Evolutionary conservation across 2,888 invertebrate genomes (phyloP).

Genomic region (Stenolophus ochropezus): DNA sequence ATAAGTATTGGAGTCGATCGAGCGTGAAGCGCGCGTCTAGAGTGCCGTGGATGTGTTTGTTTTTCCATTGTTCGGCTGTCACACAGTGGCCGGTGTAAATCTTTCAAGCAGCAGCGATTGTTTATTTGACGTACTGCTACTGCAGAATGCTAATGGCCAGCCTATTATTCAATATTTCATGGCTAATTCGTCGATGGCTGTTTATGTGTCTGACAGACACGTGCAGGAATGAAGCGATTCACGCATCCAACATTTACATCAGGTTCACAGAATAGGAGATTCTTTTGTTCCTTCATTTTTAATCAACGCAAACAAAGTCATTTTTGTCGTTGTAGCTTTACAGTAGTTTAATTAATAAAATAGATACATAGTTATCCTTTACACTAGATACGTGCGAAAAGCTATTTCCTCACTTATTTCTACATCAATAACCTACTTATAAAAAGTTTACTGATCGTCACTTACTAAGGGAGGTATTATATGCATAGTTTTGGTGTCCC

Average conservation of each 20-base stretch:
- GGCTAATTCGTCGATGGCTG: conserved; percentile 41
- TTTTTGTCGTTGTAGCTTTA: too few species aligned
- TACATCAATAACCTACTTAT: too few species aligned
- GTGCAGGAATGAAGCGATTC: conserved; percentile 33
- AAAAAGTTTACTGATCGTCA: too few species aligned
- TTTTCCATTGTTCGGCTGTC: conserved; percentile 56
- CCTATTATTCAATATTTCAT: conserved; percentile 50
- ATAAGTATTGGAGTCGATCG: conserved; percentile 54
- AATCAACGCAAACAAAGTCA: too few species aligned
- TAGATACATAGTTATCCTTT: too few species aligned
- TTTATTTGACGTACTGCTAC: conserved; percentile 55
- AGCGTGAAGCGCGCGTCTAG: conserved; percentile 49
- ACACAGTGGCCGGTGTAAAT: conserved; percentile 52
- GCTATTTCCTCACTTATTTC: too few species aligned
- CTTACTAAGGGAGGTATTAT: too few species aligned
- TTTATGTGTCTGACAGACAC: conserved; percentile 35
- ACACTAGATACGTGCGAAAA: too few species aligned
- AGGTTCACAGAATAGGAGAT: too few species aligned
- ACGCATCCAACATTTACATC: conserved; percentile 1
- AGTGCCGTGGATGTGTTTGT: conserved; percentile 44
- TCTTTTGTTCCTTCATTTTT: too few species aligned
- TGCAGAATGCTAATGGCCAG: conserved; percentile 49
- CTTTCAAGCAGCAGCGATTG: conserved; percentile 50
- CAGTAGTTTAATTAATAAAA: too few species aligned
- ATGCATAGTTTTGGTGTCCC: too few species aligned